These are phyloP conservation scores for Lamellibrachia luymesi DNA, from an alignment of 1,140 invertebrate genomes.

Conservation along the genomic window DNA sequence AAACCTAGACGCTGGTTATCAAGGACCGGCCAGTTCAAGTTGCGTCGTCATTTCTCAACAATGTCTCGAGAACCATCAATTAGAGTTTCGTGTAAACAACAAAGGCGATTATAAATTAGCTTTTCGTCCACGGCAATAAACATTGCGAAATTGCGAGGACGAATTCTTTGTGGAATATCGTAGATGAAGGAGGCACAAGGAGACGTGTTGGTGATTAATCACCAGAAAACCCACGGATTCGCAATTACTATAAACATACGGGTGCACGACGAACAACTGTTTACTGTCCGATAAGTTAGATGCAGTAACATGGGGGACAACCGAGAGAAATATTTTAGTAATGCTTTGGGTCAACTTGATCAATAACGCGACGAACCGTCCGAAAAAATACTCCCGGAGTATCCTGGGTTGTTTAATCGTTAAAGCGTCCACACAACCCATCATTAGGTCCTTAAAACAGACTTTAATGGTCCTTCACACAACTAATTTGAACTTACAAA, in stretches of 20 bases:
- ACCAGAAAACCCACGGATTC: not conserved
- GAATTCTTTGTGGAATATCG: not conserved
- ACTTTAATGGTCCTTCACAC: not conserved
- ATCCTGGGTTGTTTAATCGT: not conserved
- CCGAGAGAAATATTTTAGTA: not conserved
- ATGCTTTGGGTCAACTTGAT: not conserved
- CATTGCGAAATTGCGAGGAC: not conserved
- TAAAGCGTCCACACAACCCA: not conserved
- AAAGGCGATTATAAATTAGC: not conserved
- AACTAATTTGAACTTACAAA: too few species aligned
- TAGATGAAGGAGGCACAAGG: not conserved
- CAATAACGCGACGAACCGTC: not conserved
- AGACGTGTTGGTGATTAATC: not conserved
- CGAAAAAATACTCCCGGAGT: too few species aligned
- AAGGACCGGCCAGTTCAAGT: not conserved
- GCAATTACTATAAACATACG: not conserved
- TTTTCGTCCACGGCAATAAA: not conserved
- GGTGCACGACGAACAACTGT: not conserved
- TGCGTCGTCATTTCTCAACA: not conserved
- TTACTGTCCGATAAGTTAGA: slow-evolving; percentile 5
- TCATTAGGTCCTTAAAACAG: not conserved
- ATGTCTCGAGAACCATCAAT: not conserved
- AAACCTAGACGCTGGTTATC: not conserved
- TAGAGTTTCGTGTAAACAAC: not conserved
- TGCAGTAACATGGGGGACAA: not conserved